phyloP scores from a whole-genome alignment of 1,140 invertebrate genomes.

The Eupristina koningsbergeri region DNA sequence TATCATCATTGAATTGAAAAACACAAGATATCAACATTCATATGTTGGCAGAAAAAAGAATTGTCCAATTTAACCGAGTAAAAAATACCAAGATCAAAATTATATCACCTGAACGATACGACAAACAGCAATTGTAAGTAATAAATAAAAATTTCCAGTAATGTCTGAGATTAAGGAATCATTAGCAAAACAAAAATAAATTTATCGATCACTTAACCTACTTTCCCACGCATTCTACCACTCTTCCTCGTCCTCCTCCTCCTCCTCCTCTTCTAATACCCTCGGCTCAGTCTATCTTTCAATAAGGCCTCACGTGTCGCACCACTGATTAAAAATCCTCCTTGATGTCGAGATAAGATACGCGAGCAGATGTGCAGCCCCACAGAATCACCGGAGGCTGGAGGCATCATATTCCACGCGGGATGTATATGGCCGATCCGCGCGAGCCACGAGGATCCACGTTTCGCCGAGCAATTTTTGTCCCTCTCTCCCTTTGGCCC shows the following conservation, averaged over 20 bases:
- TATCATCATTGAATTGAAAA: too few relatives aligned
- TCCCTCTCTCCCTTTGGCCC: background rate
- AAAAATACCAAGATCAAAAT: background rate
- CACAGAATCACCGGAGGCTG: background rate
- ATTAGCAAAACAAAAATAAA: too few relatives aligned
- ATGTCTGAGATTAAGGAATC: too few relatives aligned
- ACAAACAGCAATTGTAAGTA: too few relatives aligned
- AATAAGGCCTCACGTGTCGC: background rate
- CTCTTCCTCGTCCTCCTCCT: too few relatives aligned
- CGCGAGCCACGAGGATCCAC: constrained; percentile 53
- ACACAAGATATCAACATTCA: too few relatives aligned
- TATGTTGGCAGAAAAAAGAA: too few relatives aligned
- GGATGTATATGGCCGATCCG: constrained; percentile 58
- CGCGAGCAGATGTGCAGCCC: background rate
- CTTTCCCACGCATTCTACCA: background rate
- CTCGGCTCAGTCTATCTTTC: background rate
- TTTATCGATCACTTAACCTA: background rate
- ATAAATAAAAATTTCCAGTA: background rate
- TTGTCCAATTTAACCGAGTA: background rate
- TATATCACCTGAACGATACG: background rate
- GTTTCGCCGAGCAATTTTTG: constrained; percentile 45
- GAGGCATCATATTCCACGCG: constrained; percentile 11
- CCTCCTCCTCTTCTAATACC: too few relatives aligned
- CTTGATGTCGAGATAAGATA: constrained; percentile 3
- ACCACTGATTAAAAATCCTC: background rate